phyloP scores from a whole-genome alignment of 2,113 vertebrate species.

The Pyrgilauda ruficollis region DNA sequence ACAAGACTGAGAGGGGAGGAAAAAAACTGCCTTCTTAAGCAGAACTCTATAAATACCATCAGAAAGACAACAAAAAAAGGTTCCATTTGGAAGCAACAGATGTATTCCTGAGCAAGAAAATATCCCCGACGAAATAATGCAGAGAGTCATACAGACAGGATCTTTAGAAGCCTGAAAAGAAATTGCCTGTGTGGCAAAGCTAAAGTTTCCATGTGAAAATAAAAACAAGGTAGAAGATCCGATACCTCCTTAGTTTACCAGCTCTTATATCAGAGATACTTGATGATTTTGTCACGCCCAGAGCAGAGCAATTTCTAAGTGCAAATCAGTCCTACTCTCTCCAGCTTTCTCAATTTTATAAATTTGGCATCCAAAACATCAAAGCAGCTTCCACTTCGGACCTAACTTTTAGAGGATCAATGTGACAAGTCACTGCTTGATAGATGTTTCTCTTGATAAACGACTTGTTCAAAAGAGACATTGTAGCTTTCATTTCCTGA shows the following conservation, averaged over 20 bases:
- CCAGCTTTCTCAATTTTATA: constrained; percentile 74
- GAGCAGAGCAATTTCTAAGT: constrained; percentile 43
- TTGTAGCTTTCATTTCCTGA: constrained; percentile 88
- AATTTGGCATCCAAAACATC: constrained; percentile 81
- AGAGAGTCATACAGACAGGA: background rate
- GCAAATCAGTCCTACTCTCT: constrained; percentile 59
- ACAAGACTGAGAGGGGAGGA: background rate
- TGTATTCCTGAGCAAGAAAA: constrained; percentile 23
- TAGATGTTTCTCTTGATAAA: constrained; percentile 87
- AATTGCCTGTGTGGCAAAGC: background rate
- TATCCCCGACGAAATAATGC: background rate
- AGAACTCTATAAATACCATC: constrained; percentile 11
- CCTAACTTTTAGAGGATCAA: constrained; percentile 81
- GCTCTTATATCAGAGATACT: constrained; percentile 31
- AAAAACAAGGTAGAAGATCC: background rate
- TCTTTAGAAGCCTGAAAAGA: background rate
- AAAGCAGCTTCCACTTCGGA: constrained; percentile 76
- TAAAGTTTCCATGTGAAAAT: background rate
- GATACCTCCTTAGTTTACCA: background rate
- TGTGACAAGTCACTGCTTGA: constrained; percentile 83
- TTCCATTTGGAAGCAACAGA: constrained; percentile 53
- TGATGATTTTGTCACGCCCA: constrained; percentile 37
- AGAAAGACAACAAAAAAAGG: constrained; percentile 14
- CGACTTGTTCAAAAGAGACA: constrained; percentile 86
- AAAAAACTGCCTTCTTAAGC: background rate